Base-by-base conservation (phyloP, 2,797 vertebrate species). In the Carapus acus region DNA sequence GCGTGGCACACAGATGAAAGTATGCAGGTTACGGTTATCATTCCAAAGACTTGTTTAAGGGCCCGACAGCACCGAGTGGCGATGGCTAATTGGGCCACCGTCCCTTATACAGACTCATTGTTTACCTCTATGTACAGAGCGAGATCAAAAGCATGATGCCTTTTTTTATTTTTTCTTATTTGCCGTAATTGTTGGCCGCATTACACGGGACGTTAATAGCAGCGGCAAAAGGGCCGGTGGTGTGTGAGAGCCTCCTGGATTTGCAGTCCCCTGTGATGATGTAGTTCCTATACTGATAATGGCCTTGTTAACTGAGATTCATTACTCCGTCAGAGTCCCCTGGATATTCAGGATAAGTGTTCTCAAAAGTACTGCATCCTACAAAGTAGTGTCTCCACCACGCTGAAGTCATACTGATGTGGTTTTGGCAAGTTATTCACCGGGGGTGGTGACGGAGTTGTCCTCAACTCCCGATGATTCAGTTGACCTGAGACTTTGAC, bases 271-370 rank as follows among this genome's bases (percentile, higher is more conserved):
- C 69, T 57, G 50, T 63, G 69, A 63, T 74, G 77, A 79, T 76
- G 71, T 66, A 71, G 74, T 71, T 76, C 61, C 65, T 58, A 69
- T 51, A 23, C 73, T 49, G 68, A 78, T 79, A 82, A 84, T 78
- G 67, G 73, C 76, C 74, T 83, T 85, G 82, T 81, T 82, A 85
- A 79, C 74, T 70, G 66, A 82, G 78, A 82, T 78, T 80, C 71
- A 80, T 80, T 73, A 74, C 73, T 66, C 69, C 65, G 67, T 77
- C 66, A 69, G 49, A 76, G 69, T 77, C 74, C 62, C 73, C 51
- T 71, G 77, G 72, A 77, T 78, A 75, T 79, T 57, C 67, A 75
- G 65, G 46, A 50, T 64, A 51, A 68, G 66, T 22, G 64, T 73
- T 74, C 22, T 40, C 48, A 40, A 46, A 51, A 36, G 34, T 36